Base-by-base conservation (phyloP, 1,140 invertebrate species). In the Berghia stephanieae region DNA sequence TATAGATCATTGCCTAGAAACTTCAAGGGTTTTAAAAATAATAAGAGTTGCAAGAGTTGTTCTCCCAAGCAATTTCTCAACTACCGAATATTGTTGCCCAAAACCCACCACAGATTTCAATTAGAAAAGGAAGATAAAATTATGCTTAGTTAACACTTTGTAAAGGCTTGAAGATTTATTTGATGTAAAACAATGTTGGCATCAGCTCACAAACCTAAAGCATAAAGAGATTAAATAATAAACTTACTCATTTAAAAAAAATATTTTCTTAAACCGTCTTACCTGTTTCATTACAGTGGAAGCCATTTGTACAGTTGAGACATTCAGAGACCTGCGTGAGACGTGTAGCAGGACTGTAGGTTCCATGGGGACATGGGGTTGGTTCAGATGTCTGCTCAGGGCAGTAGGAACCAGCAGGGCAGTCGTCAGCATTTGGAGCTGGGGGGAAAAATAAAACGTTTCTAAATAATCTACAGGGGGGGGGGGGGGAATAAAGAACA, bases 251-350 rank as follows among this genome's bases (percentile, higher is more conserved):
- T 24, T 31, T 24, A 18, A 31, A 57, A 18, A 31, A 57, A 16
- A n/a, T 16, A 57, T 57, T 57, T 57, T n/a, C n/a, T n/a, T n/a
- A n/a, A n/a, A n/a, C 24, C 27, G 3, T 38, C 44, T 69, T 77
- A 86, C 86, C 86, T 81, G 85, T 86, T 21, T 81, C 75, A 77
- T 85, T 85, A 78, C 86, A 87, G 81, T 77, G 85, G 75, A 77
- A 82, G 13, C 86, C 86, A 68, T 84, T 85, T 49, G 85, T 87
- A 79, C 86, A 87, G 79, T 86, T 86, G 27, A 85, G 55, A 82
- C 86, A 87, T 42, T 86, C 77, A 43, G 40, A 66, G 31, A 80
- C 81, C 38, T 31, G 57, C 6, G 80, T 81, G 31, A 83, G 78
- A 18, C 80, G 78, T 13, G 46, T 52, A 21, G 67, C 68, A 10